Percentiles rank a stretch among this genome's conserved stretches.
phyloP scores from a whole-genome alignment of 2,888 invertebrate genomes.

The Dascillus cervinus region DNA sequence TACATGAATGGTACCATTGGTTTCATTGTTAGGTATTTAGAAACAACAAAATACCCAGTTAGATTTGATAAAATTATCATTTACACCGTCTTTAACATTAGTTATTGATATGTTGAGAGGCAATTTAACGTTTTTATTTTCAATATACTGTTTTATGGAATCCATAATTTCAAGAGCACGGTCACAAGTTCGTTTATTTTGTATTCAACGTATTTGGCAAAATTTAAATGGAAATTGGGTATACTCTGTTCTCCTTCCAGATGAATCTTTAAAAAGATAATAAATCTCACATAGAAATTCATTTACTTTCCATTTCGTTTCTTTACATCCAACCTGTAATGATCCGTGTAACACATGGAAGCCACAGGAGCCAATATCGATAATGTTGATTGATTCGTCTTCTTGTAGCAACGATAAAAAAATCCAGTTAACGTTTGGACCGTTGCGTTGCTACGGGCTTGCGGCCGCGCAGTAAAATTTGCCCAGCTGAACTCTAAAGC shows the following conservation, averaged over 20 bases:
- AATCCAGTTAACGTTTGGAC: constrained; percentile 3
- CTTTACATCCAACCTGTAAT: constrained; percentile 2
- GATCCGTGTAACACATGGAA: constrained; percentile 4
- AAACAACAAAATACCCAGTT: constrained; percentile 1
- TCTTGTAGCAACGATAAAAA: constrained; percentile 2
- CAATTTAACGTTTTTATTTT: too few relatives aligned
- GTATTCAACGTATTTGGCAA: constrained; percentile 1
- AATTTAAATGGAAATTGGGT: constrained; percentile 2
- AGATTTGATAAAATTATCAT: constrained; percentile 1
- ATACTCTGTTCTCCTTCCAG: neutral
- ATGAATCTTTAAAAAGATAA: constrained; percentile 5
- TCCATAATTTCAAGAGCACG: too few relatives aligned
- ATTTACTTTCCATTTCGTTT: constrained; percentile 1
- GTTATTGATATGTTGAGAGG: too few relatives aligned
- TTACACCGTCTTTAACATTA: neutral
- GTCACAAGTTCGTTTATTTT: too few relatives aligned
- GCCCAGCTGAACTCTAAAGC: too few relatives aligned
- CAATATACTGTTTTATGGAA: too few relatives aligned
- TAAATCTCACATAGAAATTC: constrained; percentile 4
- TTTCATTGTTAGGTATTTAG: neutral
- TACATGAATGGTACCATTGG: constrained; percentile 2
- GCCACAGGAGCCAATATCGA: constrained; percentile 5
- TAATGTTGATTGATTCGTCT: neutral
- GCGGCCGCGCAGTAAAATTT: too few relatives aligned
- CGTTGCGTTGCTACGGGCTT: too few relatives aligned